Conservation (phyloP, 2,797 vertebrate genomes). For the Gadopsis bispinosus region DNA sequence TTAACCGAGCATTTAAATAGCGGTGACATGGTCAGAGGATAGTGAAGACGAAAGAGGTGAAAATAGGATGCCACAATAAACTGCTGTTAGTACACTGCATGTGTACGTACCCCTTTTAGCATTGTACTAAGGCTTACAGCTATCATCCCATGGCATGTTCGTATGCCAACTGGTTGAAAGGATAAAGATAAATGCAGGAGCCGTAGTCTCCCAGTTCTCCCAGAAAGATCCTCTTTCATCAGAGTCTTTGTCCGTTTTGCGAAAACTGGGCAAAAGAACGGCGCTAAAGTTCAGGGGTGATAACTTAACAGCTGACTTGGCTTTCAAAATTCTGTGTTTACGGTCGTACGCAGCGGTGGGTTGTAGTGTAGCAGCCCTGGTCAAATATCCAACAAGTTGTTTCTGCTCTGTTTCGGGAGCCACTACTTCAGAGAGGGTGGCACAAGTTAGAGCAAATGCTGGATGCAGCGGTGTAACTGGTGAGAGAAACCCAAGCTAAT, state of each 20-base stretch:
- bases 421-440: not conserved
- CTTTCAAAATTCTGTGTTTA: conserved; percentile 23
- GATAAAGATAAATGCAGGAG: conserved; percentile 26
- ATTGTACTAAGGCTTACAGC: not conserved
- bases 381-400: conserved; percentile 25
- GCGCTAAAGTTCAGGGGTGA: conserved; percentile 41
- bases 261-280: conserved; percentile 46
- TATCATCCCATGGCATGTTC: conserved; percentile 10
- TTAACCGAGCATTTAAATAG: conserved; percentile 33
- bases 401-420: not conserved
- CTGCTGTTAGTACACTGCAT: not conserved
- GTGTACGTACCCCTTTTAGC: not conserved
- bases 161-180: conserved; percentile 35
- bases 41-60: conserved; percentile 16
- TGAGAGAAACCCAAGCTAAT: not conserved
- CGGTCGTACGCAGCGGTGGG: not conserved
- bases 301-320: conserved; percentile 34
- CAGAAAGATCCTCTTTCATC: conserved; percentile 35
- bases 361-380: not conserved
- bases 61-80: conserved; percentile 19
- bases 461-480: not conserved
- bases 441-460: not conserved
- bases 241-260: conserved; percentile 38
- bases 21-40: not conserved
- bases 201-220: conserved; percentile 12